Evolutionary conservation across 2,113 vertebrate species (phyloP).

Genomic region (Abramis brama): DNA sequence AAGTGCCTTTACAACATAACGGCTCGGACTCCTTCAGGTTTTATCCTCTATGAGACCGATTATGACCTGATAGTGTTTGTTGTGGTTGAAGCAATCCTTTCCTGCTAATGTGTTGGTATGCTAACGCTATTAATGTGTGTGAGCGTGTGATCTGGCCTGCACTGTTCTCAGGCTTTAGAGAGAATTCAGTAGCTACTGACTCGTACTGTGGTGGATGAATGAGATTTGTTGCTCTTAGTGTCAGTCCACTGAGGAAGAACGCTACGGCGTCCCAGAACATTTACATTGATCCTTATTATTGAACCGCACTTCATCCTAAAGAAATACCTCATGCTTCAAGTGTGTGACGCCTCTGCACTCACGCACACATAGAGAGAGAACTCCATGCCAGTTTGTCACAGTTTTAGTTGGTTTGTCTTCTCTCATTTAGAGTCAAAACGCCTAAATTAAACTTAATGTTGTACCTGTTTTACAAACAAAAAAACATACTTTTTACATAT

Average conservation of each 20-base stretch:
- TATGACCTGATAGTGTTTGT: neutral
- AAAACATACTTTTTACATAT: neutral
- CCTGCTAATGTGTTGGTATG: neutral
- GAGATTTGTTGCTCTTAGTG: conserved; percentile 6
- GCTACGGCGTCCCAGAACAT: conserved; percentile 23
- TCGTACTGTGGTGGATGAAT: conserved; percentile 1
- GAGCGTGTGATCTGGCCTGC: neutral
- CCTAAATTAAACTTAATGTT: neutral
- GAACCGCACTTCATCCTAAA: conserved; percentile 35
- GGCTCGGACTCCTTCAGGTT: neutral
- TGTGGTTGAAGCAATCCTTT: neutral
- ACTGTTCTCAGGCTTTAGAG: neutral
- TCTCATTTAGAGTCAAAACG: neutral
- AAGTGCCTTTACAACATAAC: neutral
- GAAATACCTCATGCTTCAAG: conserved; percentile 23
- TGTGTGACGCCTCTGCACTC: neutral
- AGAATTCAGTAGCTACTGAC: neutral
- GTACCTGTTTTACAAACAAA: neutral
- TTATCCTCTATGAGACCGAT: neutral
- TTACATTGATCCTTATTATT: conserved; percentile 55
- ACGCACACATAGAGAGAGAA: neutral
- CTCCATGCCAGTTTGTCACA: neutral
- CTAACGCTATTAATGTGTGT: neutral
- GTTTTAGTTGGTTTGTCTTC: neutral
- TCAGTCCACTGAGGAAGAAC: conserved; percentile 30